Evolutionary conservation across 2,113 vertebrate species (phyloP).

Genomic region (Gallinago jamesoni): DNA sequence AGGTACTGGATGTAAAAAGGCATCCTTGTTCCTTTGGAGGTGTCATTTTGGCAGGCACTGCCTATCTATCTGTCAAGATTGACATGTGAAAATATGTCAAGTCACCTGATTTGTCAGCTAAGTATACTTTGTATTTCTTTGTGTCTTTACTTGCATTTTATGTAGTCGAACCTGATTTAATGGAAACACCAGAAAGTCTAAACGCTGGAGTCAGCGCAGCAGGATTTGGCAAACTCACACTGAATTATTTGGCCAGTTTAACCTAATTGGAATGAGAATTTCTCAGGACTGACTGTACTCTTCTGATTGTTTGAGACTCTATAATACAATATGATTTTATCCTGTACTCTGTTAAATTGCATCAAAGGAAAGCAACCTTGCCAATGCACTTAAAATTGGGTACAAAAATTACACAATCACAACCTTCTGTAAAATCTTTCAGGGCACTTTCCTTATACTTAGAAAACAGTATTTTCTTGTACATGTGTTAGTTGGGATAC

Average conservation of each 20-base stretch:
- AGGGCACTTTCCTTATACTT: background rate
- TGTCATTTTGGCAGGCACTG: conserved; percentile 17
- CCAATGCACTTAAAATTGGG: background rate
- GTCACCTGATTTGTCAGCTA: conserved; percentile 6
- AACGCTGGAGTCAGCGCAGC: background rate
- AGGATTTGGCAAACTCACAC: background rate
- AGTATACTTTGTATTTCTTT: conserved; percentile 10
- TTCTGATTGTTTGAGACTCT: background rate
- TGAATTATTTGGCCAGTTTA: background rate
- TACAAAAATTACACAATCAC: background rate
- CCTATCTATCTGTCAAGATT: conserved; percentile 35
- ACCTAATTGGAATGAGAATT: background rate
- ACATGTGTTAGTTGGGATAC: background rate
- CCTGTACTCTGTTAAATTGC: background rate
- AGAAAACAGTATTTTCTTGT: background rate
- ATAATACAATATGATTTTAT: background rate
- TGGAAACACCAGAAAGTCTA: background rate
- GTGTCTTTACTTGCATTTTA: background rate
- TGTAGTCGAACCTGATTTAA: background rate
- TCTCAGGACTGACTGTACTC: background rate
- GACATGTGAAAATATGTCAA: background rate
- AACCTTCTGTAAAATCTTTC: background rate
- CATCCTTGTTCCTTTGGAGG: conserved; percentile 13
- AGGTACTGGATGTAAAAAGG: conserved; percentile 18
- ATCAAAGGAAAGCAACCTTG: background rate